Evolutionary conservation across 2,888 invertebrate genomes (phyloP), one percentile per base, ranked within the genome.

Genomic region (Temnothorax ravouxi): DNA sequence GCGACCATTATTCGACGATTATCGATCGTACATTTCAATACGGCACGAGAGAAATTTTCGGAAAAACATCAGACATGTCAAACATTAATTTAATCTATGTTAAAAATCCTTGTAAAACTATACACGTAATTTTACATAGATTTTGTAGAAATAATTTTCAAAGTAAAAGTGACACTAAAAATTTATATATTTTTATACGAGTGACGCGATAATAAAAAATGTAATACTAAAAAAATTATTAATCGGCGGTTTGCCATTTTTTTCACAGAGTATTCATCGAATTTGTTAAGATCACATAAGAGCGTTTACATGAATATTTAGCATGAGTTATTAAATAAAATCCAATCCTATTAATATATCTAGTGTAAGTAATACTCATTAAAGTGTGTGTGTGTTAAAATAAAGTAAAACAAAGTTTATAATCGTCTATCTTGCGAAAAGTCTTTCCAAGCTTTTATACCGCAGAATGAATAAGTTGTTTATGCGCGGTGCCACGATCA

Each of bases 1-100:
- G 79, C 71, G 56, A 59, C 79, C 79, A 80, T 80, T 80, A 72
- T 71, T 80, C 79, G 25, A 71, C 59, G 79, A 80, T 77, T 77
- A 77, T 80, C 79, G 72, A 80, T 80, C 79, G 72, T 25, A 47
- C 38, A 59, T 80, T 80, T 71, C 72, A 71, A 80, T 59, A 47
- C 59, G 47, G 59, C 47, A 25, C 71, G 71, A 59, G 79, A 59
- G 59, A 80, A 80, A 79, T 71, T 80, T 80, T 59, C 71, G 71
- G 79, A 38, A 71, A 80, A 80, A 80, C 77, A 77, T 71, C 79
- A 80, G 79, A 47, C 71, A 80, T 29, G 29, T 71, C 59, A 71
- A 71, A 80, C 44, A 71, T 59, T 54, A 80, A 80, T 80, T 80
- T 59, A 71, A 80, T 80, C 79, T 59, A 80, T 59, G 79, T 80